Evolutionary conservation across 2,797 vertebrate species (phyloP).

Genomic region (Alca torda): DNA sequence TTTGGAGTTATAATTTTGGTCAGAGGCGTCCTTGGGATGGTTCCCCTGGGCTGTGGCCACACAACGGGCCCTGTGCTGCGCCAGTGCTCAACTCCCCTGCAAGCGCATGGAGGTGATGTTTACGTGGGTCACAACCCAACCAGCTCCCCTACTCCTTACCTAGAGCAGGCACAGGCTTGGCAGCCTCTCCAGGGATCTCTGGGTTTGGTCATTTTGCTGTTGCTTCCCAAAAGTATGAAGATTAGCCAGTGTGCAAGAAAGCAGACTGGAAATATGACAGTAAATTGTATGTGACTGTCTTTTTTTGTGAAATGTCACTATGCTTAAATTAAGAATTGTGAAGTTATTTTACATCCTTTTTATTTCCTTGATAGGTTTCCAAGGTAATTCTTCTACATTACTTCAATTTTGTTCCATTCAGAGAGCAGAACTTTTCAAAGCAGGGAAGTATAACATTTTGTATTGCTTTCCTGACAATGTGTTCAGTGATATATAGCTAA

Average conservation of each 20-base stretch:
- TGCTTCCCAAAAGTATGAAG: background rate
- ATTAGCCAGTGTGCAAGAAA: background rate
- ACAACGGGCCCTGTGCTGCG: rapidly evolving
- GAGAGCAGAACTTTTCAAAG: background rate
- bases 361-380: background rate
- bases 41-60: background rate
- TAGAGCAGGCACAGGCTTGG: background rate
- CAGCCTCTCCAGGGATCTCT: background rate
- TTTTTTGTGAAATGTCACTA: background rate
- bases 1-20: background rate
- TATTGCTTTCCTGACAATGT: background rate
- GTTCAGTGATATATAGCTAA: background rate
- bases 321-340: background rate
- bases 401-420: background rate
- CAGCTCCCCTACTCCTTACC: background rate
- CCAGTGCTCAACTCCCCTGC: background rate
- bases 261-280: background rate
- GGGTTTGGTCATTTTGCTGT: background rate
- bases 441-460: background rate
- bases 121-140: rapidly evolving
- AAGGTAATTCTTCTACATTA: background rate
- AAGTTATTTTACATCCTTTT: background rate
- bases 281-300: background rate
- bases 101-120: background rate
- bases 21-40: background rate